A percentile compares a stretch with the other conserved stretches of the same genome.
phyloP scores from a whole-genome alignment of 2,888 invertebrate genomes.

The Ellobium chinense region DNA sequence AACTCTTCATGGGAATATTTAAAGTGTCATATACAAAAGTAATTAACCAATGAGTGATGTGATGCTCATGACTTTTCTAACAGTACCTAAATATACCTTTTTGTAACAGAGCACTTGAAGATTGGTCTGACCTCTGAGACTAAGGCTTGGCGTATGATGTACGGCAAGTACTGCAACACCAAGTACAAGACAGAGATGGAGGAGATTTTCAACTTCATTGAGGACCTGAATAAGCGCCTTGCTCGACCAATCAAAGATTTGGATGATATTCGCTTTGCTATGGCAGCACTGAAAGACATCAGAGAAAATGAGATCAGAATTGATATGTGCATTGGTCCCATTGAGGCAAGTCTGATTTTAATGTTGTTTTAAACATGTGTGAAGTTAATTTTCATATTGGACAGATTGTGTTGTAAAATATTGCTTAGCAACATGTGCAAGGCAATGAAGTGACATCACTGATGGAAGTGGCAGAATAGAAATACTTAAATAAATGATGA shows the following conservation, averaged over 20 bases:
- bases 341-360: conserved; percentile 88
- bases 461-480: no score
- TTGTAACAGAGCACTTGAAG: conserved; percentile 84
- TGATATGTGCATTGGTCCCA: conserved; percentile 94
- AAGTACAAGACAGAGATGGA: conserved; percentile 79
- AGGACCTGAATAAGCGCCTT: conserved; percentile 87
- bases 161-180: conserved; percentile 78
- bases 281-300: conserved; percentile 92
- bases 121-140: conserved; percentile 87
- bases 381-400: no score
- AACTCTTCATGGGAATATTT: no score
- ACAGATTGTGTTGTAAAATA: no score
- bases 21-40: no score
- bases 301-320: conserved; percentile 97
- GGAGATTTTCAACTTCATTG: conserved; percentile 89
- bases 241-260: conserved; percentile 93
- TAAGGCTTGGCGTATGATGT: conserved; percentile 78
- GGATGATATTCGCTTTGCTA: conserved; percentile 95
- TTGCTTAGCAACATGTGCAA: no score
- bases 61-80: no score
- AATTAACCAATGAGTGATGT: no score
- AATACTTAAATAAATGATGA: no score
- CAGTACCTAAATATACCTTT: no score
- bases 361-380: no score
- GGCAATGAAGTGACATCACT: no score